Percentiles rank a stretch among this genome's conserved stretches.
phyloP scores from a whole-genome alignment of 2,888 invertebrate species.

The Pseudococcus viburni region DNA sequence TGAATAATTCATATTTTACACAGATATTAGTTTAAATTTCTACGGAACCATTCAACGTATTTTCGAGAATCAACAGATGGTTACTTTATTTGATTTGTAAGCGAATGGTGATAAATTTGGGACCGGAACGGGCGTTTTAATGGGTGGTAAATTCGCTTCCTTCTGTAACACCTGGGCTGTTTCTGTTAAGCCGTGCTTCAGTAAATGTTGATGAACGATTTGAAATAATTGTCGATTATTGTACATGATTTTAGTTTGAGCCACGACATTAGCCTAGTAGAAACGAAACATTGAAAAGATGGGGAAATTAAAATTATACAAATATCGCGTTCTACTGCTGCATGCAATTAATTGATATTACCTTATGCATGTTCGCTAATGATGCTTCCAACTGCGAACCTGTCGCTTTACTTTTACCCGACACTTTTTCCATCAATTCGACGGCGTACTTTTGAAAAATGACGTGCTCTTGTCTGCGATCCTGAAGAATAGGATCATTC shows the following conservation, averaged over 20 bases:
- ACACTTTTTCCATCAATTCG: slow-evolving; percentile 89
- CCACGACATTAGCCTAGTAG: slow-evolving; percentile 89
- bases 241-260: slow-evolving; percentile 95
- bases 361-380: slow-evolving; percentile 89
- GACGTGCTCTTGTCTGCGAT: slow-evolving; percentile 95
- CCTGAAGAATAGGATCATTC: slow-evolving; percentile 97
- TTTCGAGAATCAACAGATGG: background rate
- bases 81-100: slow-evolving; percentile 69
- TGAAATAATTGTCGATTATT: slow-evolving; percentile 94
- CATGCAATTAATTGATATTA: slow-evolving; percentile 70
- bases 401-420: slow-evolving; percentile 89
- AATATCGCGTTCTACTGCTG: background rate
- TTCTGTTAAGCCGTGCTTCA: slow-evolving; percentile 81
- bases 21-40: background rate
- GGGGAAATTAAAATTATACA: background rate
- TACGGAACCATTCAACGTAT: background rate
- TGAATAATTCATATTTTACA: background rate
- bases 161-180: slow-evolving; percentile 82
- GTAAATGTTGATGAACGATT: slow-evolving; percentile 90
- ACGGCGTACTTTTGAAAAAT: slow-evolving; percentile 95
- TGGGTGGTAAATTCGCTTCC: slow-evolving; percentile 82
- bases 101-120: slow-evolving; percentile 72
- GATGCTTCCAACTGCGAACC: slow-evolving; percentile 87
- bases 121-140: slow-evolving; percentile 71
- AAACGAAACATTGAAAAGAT: background rate